Evolutionary conservation across 23 tunicate species (phyloP), one percentile per base, ranked within the genome.

Genomic region (Phallusia fumigata): DNA sequence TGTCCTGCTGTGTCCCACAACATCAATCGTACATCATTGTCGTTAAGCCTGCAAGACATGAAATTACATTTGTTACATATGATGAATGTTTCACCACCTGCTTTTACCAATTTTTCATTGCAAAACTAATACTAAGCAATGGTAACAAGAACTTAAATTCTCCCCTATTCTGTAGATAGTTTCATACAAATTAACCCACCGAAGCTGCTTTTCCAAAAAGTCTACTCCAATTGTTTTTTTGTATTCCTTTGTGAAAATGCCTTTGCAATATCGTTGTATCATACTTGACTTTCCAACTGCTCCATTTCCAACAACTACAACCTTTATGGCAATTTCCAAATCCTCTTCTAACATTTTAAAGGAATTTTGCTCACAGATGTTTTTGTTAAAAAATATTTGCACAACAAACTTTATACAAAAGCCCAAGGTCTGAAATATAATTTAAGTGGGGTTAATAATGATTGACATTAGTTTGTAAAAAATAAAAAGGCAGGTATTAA

Each of bases 1-100:
- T 95, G 99, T 13, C 99, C 99, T 31, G 99, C 99, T 0, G 99
- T 95, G 65, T 95, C 99, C 99, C 99, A 95, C 65, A 95, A 77
- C 99, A 95, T 95, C 11, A 95, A 77, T 5, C 90, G 51, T 0
- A 95, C 78, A 2, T 93, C 98, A 64, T 80, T 88, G 40, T 82
- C 98, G 77, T 93, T 77, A 18, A 88, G 40, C 24, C 88, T 89
- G 86, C 21, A 65, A 74, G 15, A 16, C n/a, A n/a, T n/a, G n/a
- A n/a, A n/a, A n/a, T n/a, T n/a, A n/a, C n/a, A n/a, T n/a, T n/a
- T n/a, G n/a, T n/a, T n/a, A n/a, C n/a, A n/a, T n/a, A n/a, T n/a
- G n/a, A n/a, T n/a, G n/a, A n/a, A n/a, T n/a, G n/a, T n/a, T n/a
- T n/a, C n/a, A 40, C 5, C 47, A 40, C 5, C 47, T 40, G 47